Evolutionary conservation across 2,113 vertebrate genomes (phyloP).

Genomic region (Mirounga angustirostris): DNA sequence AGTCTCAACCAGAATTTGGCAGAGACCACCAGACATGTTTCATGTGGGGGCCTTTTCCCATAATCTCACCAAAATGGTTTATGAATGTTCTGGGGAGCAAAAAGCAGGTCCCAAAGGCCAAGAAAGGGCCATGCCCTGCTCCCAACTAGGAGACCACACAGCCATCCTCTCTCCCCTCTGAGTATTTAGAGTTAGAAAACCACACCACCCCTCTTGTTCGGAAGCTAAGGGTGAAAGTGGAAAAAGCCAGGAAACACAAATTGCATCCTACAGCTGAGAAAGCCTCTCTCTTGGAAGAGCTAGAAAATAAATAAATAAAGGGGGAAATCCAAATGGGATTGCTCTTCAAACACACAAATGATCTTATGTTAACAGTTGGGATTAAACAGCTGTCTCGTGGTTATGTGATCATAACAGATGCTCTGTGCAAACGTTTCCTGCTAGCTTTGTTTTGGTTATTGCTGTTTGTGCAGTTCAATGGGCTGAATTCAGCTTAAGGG

Average conservation of each 20-base stretch:
- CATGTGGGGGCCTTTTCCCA: constrained; percentile 88
- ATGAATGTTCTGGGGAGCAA: constrained; percentile 85
- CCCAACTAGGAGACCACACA: constrained; percentile 87
- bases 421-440: constrained; percentile 91
- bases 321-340: constrained; percentile 92
- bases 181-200: constrained; percentile 66
- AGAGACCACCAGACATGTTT: constrained; percentile 88
- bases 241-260: constrained; percentile 82
- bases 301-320: constrained; percentile 91
- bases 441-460: constrained; percentile 93
- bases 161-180: constrained; percentile 74
- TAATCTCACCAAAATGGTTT: constrained; percentile 86
- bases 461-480: constrained; percentile 93
- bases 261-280: constrained; percentile 85
- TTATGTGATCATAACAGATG: constrained; percentile 96
- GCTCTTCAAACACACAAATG: constrained; percentile 96
- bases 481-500: constrained; percentile 91
- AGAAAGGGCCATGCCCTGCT: constrained; percentile 77
- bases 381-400: constrained; percentile 97
- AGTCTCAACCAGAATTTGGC: constrained; percentile 84
- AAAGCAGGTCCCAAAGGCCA: constrained; percentile 83
- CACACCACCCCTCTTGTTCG: constrained; percentile 76
- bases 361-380: constrained; percentile 97
- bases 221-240: constrained; percentile 85
- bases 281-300: constrained; percentile 85